Evolutionary conservation across 2,797 vertebrate genomes (phyloP), one percentile per base, ranked within the genome.

Genomic region (Limosa lapponica): DNA sequence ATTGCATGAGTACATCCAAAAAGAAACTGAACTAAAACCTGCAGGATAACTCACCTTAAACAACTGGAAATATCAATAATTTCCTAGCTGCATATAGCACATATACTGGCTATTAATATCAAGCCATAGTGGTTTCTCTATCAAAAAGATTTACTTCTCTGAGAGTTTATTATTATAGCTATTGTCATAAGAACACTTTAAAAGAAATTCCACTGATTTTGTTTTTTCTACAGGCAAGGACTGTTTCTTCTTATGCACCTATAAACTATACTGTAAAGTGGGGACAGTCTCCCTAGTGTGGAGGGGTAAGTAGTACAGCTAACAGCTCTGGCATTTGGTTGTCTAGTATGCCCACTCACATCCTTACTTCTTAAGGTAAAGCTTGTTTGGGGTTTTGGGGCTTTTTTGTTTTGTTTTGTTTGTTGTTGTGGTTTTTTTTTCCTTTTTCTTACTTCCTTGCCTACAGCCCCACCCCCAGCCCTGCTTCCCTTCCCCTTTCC

Each of bases 401-500:
- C 30, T 51, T n/a, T 17, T 44, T 66, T 64, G 13, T 43, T 67
- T 70, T 62, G 3, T 37, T 58, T 52, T 37, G 24, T 25, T 49
- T 22, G 46, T 28, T 51, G 25, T 51, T 8, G 30, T 22, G n/a
- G n/a, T 16, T 36, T 66, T 62, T 18, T 43, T 64, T 71, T 57
- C 4, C 32, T 52, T 54, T 39, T 32, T 30, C 39, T 41, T 19
- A 62, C 16, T 44, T n/a, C 30, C 36, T 17, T 11, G 27, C 36
- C 34, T 27, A 20, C 12, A 37, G 10, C 37, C 11, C 41, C 3
- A 15, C 4, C 7, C 3, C 1, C 2, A 7, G 13, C 3, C 2
- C 22, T 4, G 4, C 5, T 10, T 6, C 23, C 43, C 14, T 3
- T 4, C 43, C 48, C 9, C 19, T 72, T 81, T 59, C 18, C 25